Conservation (phyloP, 2,113 vertebrate species). For the Spizaetus ornatus region DNA sequence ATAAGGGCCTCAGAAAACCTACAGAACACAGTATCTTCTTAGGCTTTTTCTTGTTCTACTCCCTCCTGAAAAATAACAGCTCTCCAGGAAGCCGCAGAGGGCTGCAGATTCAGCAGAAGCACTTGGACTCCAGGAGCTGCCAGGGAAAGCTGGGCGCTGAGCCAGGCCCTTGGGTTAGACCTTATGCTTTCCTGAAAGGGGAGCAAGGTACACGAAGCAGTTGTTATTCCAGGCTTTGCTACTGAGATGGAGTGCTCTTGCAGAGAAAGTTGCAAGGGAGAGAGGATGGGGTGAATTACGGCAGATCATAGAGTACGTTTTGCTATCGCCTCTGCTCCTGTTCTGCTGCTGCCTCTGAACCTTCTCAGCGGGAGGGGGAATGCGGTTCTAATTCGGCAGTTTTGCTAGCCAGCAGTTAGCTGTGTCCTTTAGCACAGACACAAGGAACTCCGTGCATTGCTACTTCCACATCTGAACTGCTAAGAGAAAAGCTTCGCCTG, state of each 20-base stretch:
- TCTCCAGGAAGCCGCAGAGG: neutral
- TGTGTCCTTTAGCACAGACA: neutral
- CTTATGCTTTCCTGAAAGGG: neutral
- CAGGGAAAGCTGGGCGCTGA: neutral
- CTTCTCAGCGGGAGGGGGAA: neutral
- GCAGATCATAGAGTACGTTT: rapidly evolving
- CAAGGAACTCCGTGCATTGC: neutral
- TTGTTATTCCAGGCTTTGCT: neutral
- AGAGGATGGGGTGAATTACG: neutral
- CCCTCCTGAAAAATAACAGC: neutral
- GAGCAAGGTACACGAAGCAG: neutral
- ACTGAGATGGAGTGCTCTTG: neutral
- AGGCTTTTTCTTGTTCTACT: neutral
- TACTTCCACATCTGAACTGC: neutral
- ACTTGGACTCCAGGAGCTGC: neutral
- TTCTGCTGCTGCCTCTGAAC: neutral
- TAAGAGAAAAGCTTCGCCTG: neutral
- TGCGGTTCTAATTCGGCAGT: neutral
- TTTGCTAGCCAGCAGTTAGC: neutral
- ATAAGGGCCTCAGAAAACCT: neutral
- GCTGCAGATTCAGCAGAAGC: neutral
- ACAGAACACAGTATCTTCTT: neutral
- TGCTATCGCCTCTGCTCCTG: neutral
- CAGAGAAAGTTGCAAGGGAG: neutral
- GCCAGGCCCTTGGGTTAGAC: neutral